Percentiles rank a stretch among this genome's conserved stretches.
phyloP scores from a whole-genome alignment of 1,140 invertebrate species.

The Stenopsyche tienmushanensis region DNA sequence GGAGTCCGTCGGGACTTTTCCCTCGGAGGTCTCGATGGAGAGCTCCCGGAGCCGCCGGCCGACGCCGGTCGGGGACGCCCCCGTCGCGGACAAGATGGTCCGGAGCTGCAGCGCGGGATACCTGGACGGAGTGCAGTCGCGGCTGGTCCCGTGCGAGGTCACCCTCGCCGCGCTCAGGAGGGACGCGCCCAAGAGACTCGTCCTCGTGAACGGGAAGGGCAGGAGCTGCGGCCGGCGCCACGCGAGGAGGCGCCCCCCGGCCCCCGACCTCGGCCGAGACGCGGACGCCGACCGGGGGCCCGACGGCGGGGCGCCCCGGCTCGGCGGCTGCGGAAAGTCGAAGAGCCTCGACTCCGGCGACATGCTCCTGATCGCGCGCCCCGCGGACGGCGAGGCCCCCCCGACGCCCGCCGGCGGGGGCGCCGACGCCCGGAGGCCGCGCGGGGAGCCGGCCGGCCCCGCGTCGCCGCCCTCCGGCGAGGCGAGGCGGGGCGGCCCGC shows the following conservation, averaged over 20 bases:
- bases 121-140: constrained; percentile 74
- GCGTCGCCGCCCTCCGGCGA: too few species aligned
- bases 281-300: constrained; percentile 26
- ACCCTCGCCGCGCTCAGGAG: constrained; percentile 67
- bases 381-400: constrained; percentile 44
- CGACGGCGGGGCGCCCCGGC: constrained; percentile 48
- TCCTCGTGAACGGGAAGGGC: constrained; percentile 67
- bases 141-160: constrained; percentile 71
- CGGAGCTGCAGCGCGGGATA: constrained; percentile 84
- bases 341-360: constrained; percentile 82
- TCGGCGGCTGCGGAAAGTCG: constrained; percentile 78
- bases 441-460: constrained; percentile 33
- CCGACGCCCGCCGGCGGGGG: constrained; percentile 37
- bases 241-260: constrained; percentile 44
- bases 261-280: constrained; percentile 41
- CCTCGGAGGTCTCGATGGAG: constrained; percentile 45
- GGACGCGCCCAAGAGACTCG: constrained; percentile 71
- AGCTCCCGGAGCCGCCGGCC: constrained; percentile 56
- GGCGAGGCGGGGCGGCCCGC: too few species aligned
- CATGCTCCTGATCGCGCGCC: constrained; percentile 58
- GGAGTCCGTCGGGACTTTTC: constrained; percentile 54
- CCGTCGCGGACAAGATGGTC: constrained; percentile 69
- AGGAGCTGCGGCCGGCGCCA: constrained; percentile 53
- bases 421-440: constrained; percentile 25
- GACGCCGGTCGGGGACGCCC: constrained; percentile 48